phyloP scores from a whole-genome alignment of 2,888 invertebrate genomes.

The Lithophane ornitopus region DNA sequence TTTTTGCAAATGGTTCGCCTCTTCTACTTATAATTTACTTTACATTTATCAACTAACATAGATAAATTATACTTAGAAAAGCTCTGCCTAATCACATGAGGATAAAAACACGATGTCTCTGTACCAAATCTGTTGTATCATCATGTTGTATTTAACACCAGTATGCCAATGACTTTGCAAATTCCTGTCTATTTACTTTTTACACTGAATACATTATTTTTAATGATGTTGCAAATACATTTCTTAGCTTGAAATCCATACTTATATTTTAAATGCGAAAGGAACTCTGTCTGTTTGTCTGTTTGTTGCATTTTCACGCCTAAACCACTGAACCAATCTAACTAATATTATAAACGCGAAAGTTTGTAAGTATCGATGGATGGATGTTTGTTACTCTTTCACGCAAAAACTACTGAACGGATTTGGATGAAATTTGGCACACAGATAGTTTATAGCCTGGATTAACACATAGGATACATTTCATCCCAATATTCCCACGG shows the following conservation, averaged over 20 bases:
- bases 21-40: too few species aligned
- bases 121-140: constrained; percentile 23
- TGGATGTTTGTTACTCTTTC: too few species aligned
- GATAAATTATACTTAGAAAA: constrained; percentile 14
- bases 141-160: constrained; percentile 14
- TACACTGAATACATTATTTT: constrained; percentile 27
- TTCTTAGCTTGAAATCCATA: not conserved
- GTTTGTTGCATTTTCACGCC: not conserved
- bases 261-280: not conserved
- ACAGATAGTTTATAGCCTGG: too few species aligned
- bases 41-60: constrained; percentile 12
- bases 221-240: constrained; percentile 33
- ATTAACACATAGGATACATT: too few species aligned
- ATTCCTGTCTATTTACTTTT: constrained; percentile 4
- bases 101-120: constrained; percentile 21
- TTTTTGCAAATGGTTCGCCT: not conserved
- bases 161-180: constrained; percentile 17
- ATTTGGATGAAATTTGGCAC: too few species aligned
- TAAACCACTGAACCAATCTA: not conserved
- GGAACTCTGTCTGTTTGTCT: not conserved
- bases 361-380: too few species aligned
- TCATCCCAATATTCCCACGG: too few species aligned
- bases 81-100: not conserved
- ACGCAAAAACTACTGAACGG: too few species aligned
- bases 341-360: too few species aligned